Conservation (phyloP, 2,888 invertebrate genomes). For the Callyntrura sp. region DNA sequence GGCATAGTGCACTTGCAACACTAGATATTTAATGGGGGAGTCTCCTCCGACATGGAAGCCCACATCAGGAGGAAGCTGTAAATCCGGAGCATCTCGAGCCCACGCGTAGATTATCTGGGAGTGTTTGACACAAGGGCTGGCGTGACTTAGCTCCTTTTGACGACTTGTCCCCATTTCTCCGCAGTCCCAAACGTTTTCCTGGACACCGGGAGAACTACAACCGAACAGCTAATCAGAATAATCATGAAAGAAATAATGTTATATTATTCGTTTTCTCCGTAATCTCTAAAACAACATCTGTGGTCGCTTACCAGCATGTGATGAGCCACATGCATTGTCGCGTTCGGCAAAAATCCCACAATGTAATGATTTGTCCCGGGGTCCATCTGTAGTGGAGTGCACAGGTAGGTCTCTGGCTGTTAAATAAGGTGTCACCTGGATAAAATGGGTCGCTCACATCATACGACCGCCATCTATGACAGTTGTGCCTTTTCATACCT, state of each 20-base stretch:
- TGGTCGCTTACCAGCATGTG: conserved; percentile 90
- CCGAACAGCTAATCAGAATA: conserved; percentile 89
- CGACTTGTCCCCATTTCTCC: conserved; percentile 93
- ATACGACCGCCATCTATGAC: too few relatives aligned
- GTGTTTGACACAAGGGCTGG: conserved; percentile 91
- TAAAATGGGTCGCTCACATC: too few relatives aligned
- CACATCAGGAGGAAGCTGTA: conserved; percentile 93
- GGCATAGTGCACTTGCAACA: conserved; percentile 97
- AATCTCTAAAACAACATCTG: not conserved
- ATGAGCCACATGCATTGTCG: conserved; percentile 95
- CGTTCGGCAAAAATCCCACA: conserved; percentile 96
- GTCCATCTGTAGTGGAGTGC: conserved; percentile 95
- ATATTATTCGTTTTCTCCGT: too few relatives aligned
- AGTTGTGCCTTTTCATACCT: too few relatives aligned
- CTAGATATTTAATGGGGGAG: conserved; percentile 94
- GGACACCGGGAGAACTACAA: conserved; percentile 92
- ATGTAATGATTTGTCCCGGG: conserved; percentile 92
- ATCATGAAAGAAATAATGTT: conserved; percentile 2
- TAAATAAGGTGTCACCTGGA: too few relatives aligned
- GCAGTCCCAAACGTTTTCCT: conserved; percentile 93
- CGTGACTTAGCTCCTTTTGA: conserved; percentile 87
- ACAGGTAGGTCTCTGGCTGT: conserved; percentile 96
- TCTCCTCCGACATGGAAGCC: conserved; percentile 96
- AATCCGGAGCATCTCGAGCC: conserved; percentile 95
- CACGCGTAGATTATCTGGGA: conserved; percentile 96